phyloP scores from a whole-genome alignment of 2,797 vertebrate genomes.

The Neomorphus geoffroyi region DNA sequence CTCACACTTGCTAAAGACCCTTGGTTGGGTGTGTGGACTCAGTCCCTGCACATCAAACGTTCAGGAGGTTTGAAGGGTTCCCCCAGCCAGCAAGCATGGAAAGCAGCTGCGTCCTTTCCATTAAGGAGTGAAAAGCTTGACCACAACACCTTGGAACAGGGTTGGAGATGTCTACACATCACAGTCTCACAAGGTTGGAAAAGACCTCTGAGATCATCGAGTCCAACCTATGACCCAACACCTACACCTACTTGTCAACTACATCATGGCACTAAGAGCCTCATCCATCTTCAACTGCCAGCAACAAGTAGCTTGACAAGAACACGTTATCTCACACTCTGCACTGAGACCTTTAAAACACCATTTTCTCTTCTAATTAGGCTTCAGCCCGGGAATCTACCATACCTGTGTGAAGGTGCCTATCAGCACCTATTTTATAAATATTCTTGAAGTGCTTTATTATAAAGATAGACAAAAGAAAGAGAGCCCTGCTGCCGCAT shows the following conservation, averaged over 20 bases:
- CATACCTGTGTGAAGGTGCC: not conserved
- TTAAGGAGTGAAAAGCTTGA: not conserved
- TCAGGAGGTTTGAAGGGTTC: not conserved
- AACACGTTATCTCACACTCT: not conserved
- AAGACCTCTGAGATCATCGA: too few relatives aligned
- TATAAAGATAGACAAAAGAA: not conserved
- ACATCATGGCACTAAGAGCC: too few relatives aligned
- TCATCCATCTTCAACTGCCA: too few relatives aligned
- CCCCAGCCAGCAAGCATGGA: not conserved
- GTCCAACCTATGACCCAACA: too few relatives aligned
- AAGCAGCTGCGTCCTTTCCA: not conserved
- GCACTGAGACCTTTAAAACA: not conserved
- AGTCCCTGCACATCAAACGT: not conserved
- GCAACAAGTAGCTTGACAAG: not conserved
- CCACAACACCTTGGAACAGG: not conserved
- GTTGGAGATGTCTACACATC: not conserved
- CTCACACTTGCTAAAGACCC: not conserved
- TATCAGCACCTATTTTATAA: not conserved
- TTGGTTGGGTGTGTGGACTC: not conserved
- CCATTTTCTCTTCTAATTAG: not conserved
- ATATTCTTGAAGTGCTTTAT: not conserved
- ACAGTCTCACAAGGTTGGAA: too few relatives aligned
- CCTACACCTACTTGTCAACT: too few relatives aligned
- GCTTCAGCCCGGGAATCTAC: not conserved
- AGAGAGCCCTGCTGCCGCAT: accelerated